Base-by-base conservation (phyloP, 1,140 invertebrate genomes). In the Holotrichia oblita region DNA sequence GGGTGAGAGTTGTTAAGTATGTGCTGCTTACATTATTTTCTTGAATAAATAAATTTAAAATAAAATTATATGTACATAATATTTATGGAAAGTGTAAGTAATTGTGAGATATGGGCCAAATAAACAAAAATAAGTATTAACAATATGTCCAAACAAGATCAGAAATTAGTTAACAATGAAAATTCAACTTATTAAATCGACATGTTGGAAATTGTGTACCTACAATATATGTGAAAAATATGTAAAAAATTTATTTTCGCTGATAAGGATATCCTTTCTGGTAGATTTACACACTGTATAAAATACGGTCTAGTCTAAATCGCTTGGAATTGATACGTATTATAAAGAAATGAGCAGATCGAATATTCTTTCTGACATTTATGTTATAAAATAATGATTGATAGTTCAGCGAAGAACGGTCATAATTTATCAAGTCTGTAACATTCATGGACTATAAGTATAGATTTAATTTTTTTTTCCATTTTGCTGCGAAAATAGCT, bases 401-500 rank as follows among this genome's bases (percentile, higher is more conserved):
- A 55, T 55, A 17, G 48, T 55, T 55, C 48, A 7, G n/a, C 48
- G 48, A 17, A 55, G 48, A 55, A n/a, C 6, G 17, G 48, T 55
- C n/a, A 55, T 55, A 55, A 55, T 55, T 55, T 55, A 55, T 55
- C 48, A 55, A 55, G 48, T 55, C 6, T 17, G 27, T n/a, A 17
- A 17, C 14, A 55, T n/a, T n/a, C 14, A 17, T 6, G 14, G 48
- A 14, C 42, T 44, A 44, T 34, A 34, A 9, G 42, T 9, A 9
- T 44, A 44, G 9, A 44, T 9, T 55, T 7, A 0, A 14, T 0
- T 55, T 55, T 55, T 55, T 55, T 55, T n/a, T n/a, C n/a, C 14
- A n/a, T 55, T 55, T 55, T 17, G 2, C 14, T 55, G 0, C 17
- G 48, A 55, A 44, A 55, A 55, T 55, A 55, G 48, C 14, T n/a